phyloP scores from a whole-genome alignment of 2,888 invertebrate species.

The Neria commutata region DNA sequence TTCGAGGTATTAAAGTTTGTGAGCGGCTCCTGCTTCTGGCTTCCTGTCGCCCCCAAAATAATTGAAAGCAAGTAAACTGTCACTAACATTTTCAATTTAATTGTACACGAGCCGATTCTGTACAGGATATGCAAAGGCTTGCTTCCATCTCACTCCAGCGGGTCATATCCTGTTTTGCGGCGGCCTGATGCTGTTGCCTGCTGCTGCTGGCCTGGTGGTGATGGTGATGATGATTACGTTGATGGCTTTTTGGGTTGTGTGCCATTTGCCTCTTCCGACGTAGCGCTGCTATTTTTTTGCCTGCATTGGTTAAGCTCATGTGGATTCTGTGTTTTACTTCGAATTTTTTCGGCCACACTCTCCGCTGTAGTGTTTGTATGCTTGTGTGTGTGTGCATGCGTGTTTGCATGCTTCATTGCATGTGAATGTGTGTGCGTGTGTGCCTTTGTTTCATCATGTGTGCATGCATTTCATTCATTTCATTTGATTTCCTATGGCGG shows the following conservation, averaged over 20 bases:
- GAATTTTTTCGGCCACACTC: constrained; percentile 10
- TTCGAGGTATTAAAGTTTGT: no score
- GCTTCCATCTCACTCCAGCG: constrained; percentile 17
- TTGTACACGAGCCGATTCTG: background rate
- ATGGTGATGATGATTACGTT: constrained; percentile 49
- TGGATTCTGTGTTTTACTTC: constrained; percentile 21
- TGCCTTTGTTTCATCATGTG: constrained; percentile 51
- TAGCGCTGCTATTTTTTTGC: background rate
- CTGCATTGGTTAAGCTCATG: constrained; percentile 1
- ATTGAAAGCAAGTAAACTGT: no score
- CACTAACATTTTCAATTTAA: no score
- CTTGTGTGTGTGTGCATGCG: constrained; percentile 45
- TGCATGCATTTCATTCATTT: constrained; percentile 52
- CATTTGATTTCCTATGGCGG: constrained; percentile 52
- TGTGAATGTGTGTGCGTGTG: constrained; percentile 49
- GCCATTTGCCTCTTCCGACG: constrained; percentile 14
- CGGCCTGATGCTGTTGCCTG: constrained; percentile 23
- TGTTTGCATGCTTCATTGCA: constrained; percentile 52
- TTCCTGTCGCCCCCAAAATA: no score
- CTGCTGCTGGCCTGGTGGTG: constrained; percentile 34
- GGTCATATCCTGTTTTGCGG: constrained; percentile 17
- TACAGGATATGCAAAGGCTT: background rate
- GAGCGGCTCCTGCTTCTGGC: no score
- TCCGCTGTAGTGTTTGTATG: constrained; percentile 35
- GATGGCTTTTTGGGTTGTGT: constrained; percentile 45